Conservation (phyloP, 2,113 vertebrate genomes). For the Trinectes maculatus region DNA sequence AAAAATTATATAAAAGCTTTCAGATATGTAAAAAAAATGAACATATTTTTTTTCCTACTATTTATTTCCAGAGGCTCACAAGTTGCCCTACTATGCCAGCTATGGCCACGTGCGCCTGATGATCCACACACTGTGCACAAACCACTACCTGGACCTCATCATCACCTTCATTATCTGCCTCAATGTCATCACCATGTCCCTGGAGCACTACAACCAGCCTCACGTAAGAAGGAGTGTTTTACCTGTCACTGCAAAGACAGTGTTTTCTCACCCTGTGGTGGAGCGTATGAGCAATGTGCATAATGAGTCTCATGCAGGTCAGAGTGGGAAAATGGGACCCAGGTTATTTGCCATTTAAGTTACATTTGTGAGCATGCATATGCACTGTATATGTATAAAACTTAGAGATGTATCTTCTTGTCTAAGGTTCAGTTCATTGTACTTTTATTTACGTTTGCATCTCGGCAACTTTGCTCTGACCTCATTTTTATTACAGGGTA, state of each 20-base stretch:
- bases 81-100: slow-evolving; percentile 92
- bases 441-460: no score
- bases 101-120: slow-evolving; percentile 91
- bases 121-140: slow-evolving; percentile 97
- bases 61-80: slow-evolving; percentile 89
- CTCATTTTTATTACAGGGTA: no score
- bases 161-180: slow-evolving; percentile 99
- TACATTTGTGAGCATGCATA: no score
- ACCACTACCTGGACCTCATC: slow-evolving; percentile 98
- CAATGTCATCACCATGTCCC: slow-evolving; percentile 98
- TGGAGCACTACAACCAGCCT: slow-evolving; percentile 98
- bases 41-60: no score
- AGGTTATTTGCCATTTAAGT: background rate
- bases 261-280: background rate
- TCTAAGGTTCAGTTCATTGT: no score
- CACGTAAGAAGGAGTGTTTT: slow-evolving; percentile 80
- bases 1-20: no score
- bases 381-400: no score
- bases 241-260: background rate
- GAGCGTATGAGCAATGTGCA: background rate
- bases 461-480: no score
- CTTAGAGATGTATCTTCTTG: background rate
- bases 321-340: background rate
- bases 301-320: background rate
- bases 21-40: no score